Evolutionary conservation across 2,888 invertebrate species (phyloP).

Genomic region (Adineta ricciae): DNA sequence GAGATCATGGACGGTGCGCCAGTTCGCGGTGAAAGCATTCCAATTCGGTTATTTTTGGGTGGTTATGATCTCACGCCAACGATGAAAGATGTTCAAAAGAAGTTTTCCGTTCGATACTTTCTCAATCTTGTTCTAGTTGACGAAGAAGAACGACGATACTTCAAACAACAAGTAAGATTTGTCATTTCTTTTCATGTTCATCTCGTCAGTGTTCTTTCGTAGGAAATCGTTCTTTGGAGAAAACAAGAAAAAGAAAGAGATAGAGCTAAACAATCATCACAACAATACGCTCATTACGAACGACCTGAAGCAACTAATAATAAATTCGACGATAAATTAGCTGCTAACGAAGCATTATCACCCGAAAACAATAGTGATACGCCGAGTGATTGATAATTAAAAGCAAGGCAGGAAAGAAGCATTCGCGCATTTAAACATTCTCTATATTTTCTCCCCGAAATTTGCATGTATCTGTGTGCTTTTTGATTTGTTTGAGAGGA

Average conservation of each 20-base stretch:
- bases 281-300: constrained; percentile 4
- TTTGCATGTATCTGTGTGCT: background rate
- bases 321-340: background rate
- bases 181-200: background rate
- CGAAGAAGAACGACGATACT: constrained; percentile 94
- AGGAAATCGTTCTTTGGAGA: constrained; percentile 90
- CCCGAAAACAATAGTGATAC: constrained; percentile 8
- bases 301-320: background rate
- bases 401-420: too few species aligned
- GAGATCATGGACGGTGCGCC: constrained; percentile 99
- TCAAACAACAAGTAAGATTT: constrained; percentile 76
- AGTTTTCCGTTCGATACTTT: constrained; percentile 95
- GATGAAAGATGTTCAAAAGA: constrained; percentile 98
- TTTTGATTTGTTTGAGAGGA: background rate
- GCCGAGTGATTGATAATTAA: background rate
- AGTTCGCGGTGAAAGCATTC: constrained; percentile 87
- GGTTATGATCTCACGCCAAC: constrained; percentile 97
- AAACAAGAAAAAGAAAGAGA: constrained; percentile 63
- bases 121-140: constrained; percentile 96
- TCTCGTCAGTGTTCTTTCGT: constrained; percentile 40
- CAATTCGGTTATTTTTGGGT: constrained; percentile 90
- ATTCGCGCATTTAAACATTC: too few species aligned
- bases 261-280: constrained; percentile 41
- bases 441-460: too few species aligned
- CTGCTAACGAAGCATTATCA: background rate